Evolutionary conservation across 2,888 invertebrate species (phyloP), one percentile per base, ranked within the genome.

Genomic region (Drosophila austrosaltans): DNA sequence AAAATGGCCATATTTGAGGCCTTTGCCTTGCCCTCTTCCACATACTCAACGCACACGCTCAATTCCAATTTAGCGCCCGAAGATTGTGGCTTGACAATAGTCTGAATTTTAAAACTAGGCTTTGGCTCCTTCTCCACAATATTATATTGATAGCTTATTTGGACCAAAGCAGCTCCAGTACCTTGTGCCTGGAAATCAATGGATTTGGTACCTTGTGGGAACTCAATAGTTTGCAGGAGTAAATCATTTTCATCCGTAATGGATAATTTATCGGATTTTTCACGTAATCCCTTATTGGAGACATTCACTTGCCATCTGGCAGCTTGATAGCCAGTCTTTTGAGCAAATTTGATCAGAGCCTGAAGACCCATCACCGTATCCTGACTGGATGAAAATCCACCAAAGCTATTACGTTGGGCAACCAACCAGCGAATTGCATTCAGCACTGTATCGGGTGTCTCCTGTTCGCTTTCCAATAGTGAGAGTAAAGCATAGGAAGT

Each of bases 1-100:
- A 98, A 95, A 1, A 98, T 95, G n/a, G 97, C 96, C 95, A 98
- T 96, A 77, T 98, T 98, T 77, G 96, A 95, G 30, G 94, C 94
- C 81, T 94, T 94, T 0, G 79, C 66, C 16, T 79, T 75, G 40
- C 94, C 86, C 7, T 82, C 86, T 25, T 90, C 92, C 4, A 84
- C 77, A 25, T 93, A 96, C 94, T 95, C 95, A 56, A 96, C 94
- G 89, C 98, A 98, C 58, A 97, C 94, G 8, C 96, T 96, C 39
- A 98, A 93, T 89, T 96, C 96, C 69, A 98, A 93, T 79, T 97
- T 95, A 89, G 96, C 94, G 73, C 96, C 95, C 0, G 97, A 96
- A 75, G 95, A 95, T 5, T 86, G 73, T 81, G 95, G 95, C 90
- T 97, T 97, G 8, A 97, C 95, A 82, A 96, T 95, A 0, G 97